Conservation (phyloP, 2,888 invertebrate genomes). For the Calameuta filiformis region DNA sequence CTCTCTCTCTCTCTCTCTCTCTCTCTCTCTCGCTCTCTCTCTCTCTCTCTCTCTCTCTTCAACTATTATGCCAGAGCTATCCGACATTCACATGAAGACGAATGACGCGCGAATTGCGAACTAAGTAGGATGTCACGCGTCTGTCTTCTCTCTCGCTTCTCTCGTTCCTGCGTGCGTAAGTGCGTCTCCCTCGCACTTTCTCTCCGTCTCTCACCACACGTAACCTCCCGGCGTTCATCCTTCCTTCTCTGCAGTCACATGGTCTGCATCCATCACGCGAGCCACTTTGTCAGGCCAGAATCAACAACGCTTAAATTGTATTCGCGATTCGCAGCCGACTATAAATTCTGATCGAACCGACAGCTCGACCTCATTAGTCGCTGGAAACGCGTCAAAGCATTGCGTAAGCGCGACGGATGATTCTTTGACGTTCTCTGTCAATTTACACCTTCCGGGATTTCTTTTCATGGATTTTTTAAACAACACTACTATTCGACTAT, state of each 20-base stretch:
- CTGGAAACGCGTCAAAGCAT: neutral
- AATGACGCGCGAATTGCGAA: constrained; percentile 46
- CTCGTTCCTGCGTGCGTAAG: neutral
- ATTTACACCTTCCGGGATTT: no score
- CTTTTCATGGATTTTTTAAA: no score
- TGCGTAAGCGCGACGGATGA: no score
- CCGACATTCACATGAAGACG: constrained; percentile 35
- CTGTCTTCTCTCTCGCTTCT: constrained; percentile 14
- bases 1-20: neutral
- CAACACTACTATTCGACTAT: no score
- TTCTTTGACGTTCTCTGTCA: no score
- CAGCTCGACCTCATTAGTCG: constrained; percentile 36
- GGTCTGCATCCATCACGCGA: constrained; percentile 53
- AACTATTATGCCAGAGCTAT: constrained; percentile 3
- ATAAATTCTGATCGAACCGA: constrained; percentile 49
- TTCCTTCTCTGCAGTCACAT: constrained; percentile 26
- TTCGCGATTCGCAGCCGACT: constrained; percentile 52
- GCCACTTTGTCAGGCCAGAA: constrained; percentile 56
- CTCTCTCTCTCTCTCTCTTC: neutral
- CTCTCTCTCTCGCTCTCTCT: neutral
- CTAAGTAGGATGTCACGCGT: constrained; percentile 51
- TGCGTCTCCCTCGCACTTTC: constrained; percentile 8
- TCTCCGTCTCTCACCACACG: constrained; percentile 13
- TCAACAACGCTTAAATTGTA: constrained; percentile 58
- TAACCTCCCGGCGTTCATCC: constrained; percentile 11